Conservation (phyloP, 2,113 vertebrate species). For the Oreochromis tanganicae region DNA sequence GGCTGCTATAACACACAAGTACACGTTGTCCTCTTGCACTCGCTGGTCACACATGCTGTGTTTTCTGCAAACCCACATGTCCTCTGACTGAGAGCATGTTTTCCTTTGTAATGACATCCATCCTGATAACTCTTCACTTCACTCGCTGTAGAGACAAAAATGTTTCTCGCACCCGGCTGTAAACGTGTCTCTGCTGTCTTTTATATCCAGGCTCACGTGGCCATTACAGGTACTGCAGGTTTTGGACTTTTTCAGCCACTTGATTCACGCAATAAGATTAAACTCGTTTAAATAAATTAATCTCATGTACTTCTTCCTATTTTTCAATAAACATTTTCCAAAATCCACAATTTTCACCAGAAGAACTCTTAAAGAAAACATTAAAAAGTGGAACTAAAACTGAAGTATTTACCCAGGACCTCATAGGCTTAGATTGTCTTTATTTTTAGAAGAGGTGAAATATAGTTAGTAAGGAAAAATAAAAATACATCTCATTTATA, state of each 20-base stretch:
- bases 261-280: background rate
- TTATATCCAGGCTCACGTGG: rapidly evolving
- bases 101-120: background rate
- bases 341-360: background rate
- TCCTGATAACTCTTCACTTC: background rate
- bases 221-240: background rate
- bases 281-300: rapidly evolving
- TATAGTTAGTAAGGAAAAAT: rapidly evolving
- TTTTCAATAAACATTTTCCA: background rate
- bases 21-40: background rate
- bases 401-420: rapidly evolving
- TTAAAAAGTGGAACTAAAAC: background rate
- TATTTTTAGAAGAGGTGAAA: rapidly evolving
- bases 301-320: background rate
- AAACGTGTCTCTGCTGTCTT: rapidly evolving
- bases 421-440: background rate
- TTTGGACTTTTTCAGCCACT: background rate
- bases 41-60: background rate
- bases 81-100: background rate
- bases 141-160: background rate
- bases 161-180: rapidly evolving
- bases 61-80: background rate
- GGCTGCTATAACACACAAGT: background rate
- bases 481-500: background rate
- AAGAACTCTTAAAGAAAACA: background rate